Percentiles rank a stretch among this genome's conserved stretches.
These are phyloP conservation scores for Minunthozetes semirufus DNA, from an alignment of 2,888 invertebrate species.

Conservation along the genomic window DNA sequence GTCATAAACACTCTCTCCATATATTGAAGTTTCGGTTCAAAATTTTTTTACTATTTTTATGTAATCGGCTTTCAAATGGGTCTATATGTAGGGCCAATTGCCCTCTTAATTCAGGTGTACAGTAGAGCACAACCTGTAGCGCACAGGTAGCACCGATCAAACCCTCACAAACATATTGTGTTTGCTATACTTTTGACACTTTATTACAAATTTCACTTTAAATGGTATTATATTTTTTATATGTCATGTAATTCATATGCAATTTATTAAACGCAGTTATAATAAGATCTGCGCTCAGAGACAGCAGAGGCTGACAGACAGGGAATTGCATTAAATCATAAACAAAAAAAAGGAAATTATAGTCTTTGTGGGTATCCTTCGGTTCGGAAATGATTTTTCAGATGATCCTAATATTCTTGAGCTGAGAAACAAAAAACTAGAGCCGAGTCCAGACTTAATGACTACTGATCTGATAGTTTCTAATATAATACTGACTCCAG, in stretches of 20 bases:
- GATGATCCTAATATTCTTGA: background rate
- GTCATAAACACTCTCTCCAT: constrained; percentile 27
- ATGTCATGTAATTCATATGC: background rate
- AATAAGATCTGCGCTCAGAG: too few species aligned
- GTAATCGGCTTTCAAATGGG: constrained; percentile 19
- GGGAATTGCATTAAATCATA: constrained; percentile 14
- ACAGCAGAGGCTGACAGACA: background rate
- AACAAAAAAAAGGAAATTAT: constrained; percentile 17
- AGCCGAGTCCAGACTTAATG: constrained; percentile 25
- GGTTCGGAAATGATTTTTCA: background rate
- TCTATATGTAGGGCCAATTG: background rate
- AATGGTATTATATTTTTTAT: constrained; percentile 8
- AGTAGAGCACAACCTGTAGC: background rate
- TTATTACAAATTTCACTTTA: constrained; percentile 20
- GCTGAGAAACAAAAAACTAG: background rate
- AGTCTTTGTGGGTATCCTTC: background rate
- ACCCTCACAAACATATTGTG: background rate
- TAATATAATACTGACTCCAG: constrained; percentile 29
- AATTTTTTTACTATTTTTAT: background rate
- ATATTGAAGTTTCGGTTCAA: background rate
- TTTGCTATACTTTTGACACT: constrained; percentile 7
- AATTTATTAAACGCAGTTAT: background rate
- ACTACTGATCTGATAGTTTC: constrained; percentile 22
- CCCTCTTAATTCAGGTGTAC: constrained; percentile 3
- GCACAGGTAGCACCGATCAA: constrained; percentile 18